Conservation (phyloP, 2,888 invertebrate species). For the Tricholauxania praeusta region DNA sequence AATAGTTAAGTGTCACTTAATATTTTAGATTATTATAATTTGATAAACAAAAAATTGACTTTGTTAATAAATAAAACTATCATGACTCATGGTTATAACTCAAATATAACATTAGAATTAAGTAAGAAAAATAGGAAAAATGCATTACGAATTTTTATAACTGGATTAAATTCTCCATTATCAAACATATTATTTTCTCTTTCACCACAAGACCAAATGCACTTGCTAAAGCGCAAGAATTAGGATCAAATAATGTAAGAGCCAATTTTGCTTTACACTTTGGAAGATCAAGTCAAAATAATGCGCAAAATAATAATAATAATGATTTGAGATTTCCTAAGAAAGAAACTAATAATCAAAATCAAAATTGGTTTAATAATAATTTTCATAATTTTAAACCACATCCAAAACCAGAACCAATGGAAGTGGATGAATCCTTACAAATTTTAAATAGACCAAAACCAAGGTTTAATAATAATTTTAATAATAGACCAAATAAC, state of each 20-base stretch:
- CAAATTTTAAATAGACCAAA: too few relatives aligned
- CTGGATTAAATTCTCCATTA: slow-evolving; percentile 4
- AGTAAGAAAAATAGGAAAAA: slow-evolving; percentile 24
- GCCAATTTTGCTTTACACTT: not conserved
- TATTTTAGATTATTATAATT: slow-evolving; percentile 35
- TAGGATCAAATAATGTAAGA: slow-evolving; percentile 8
- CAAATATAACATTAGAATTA: slow-evolving; percentile 18
- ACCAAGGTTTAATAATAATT: too few relatives aligned
- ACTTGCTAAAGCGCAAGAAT: slow-evolving; percentile 11
- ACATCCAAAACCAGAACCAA: slow-evolving; percentile 14
- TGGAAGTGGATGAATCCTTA: slow-evolving; percentile 7
- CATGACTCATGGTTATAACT: slow-evolving; percentile 33
- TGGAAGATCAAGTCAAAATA: not conserved
- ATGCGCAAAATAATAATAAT: not conserved
- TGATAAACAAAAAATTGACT: slow-evolving; percentile 11
- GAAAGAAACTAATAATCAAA: not conserved
- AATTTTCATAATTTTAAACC: not conserved
- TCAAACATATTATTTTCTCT: slow-evolving; percentile 5
- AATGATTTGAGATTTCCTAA: not conserved
- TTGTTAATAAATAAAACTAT: slow-evolving; percentile 11
- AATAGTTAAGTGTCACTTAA: slow-evolving; percentile 28
- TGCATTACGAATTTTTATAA: slow-evolving; percentile 11
- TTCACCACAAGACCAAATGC: slow-evolving; percentile 10
- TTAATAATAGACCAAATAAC: too few relatives aligned
- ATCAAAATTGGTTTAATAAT: slow-evolving; percentile 13